Base-by-base conservation (phyloP, 2,113 vertebrate genomes). In the Seriola aureovittata region DNA sequence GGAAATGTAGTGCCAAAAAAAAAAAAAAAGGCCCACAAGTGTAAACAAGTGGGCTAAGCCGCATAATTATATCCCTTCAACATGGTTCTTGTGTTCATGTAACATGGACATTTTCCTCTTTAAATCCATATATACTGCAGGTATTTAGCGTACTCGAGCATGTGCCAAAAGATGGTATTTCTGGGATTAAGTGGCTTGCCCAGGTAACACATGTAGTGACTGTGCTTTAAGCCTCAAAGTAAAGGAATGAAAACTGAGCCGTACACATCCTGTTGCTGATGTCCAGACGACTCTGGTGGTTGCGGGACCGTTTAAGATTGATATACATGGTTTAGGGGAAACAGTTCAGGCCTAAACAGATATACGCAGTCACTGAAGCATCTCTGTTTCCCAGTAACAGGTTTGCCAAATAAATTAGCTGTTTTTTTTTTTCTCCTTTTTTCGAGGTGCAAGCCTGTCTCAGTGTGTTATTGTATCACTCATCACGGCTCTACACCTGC, bases 401-500 rank as follows among this genome's bases (percentile, higher is more conserved):
- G 2, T 81, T 80, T 78, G 65, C 76, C 62, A 72, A 57, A 70
- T 74, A 59, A 78, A 85, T 75, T 46, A 44, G 25, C 54, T 78
- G 48, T 44, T 46, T 38, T 38, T 38, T 38, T 38, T 38, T 8
- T 38, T 38, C 6, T 38, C 8, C 8, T 46, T 46, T 48, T 48
- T 16, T 10, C 16, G n/a, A 78, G 64, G 69, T 65, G 82, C n/a
- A 23, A 81, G 52, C 6, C 55, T 76, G 59, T 38, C 65, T 82
- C 55, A 5, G 21, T 46, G 78, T 72, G 70, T 74, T 70, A 63
- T 55, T 71, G 48, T 69, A 58, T 67, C 68, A 71, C 29, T 8
- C 85, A 19, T 80, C 36, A 29, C 66, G 75, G 62, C 77, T 75
- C 81, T 29, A 21, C 84, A 81, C 80, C 69, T 75, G 75, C 57